Percentiles rank a stretch among this genome's conserved stretches.
Conservation (phyloP, 2,888 invertebrate species). For the Resseliella maxima region DNA sequence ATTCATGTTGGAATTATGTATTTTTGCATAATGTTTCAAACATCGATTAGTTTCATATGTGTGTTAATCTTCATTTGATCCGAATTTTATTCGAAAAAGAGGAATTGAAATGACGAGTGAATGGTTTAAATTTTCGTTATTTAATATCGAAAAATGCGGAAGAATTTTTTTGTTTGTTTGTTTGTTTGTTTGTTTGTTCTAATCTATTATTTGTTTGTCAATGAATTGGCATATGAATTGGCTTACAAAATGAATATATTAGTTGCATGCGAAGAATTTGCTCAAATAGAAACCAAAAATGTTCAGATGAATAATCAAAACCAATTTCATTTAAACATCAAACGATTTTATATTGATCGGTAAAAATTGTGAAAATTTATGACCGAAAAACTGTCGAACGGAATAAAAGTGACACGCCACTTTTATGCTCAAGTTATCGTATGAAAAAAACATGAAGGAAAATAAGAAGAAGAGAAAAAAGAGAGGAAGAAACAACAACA, state of each 20-base stretch:
- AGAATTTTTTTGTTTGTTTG: neutral
- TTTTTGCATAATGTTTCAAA: neutral
- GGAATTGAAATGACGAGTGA: no score
- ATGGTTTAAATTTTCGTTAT: no score
- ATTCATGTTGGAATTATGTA: neutral
- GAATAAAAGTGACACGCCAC: neutral
- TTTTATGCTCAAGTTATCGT: no score
- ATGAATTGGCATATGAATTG: neutral
- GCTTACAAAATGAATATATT: neutral
- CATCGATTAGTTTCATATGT: neutral
- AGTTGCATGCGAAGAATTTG: neutral
- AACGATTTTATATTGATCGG: neutral
- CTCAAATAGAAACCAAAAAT: slow-evolving; percentile 31
- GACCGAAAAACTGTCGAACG: neutral
- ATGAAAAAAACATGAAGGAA: no score
- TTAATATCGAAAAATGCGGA: no score
- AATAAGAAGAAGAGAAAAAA: no score
- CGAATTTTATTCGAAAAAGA: no score
- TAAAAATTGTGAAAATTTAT: neutral
- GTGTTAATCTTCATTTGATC: neutral
- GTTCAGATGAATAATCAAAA: slow-evolving; percentile 42
- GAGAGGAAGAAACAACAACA: no score
- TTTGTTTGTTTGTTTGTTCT: neutral
- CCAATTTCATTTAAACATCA: slow-evolving; percentile 13
- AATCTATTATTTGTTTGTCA: neutral